Conservation (phyloP, 1,140 invertebrate species). For the Laodelphax striatellus region DNA sequence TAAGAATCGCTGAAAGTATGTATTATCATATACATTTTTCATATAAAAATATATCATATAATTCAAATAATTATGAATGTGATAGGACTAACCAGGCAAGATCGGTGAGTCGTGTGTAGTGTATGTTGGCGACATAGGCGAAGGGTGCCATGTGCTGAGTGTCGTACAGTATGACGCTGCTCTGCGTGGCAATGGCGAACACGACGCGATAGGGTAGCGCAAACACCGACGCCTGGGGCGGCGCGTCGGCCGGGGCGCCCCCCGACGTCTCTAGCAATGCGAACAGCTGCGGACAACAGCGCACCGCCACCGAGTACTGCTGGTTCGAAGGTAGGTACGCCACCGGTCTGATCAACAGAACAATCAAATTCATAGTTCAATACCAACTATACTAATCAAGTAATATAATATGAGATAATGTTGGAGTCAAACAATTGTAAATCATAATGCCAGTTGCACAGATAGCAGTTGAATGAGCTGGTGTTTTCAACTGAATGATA, state of each 20-base stretch:
- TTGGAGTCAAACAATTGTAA: no score
- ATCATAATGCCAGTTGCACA: no score
- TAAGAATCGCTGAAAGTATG: no score
- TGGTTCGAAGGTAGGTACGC: conserved; percentile 65
- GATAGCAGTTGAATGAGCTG: no score
- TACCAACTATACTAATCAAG: no score
- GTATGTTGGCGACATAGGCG: conserved; percentile 78
- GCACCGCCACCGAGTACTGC: conserved; percentile 64
- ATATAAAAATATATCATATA: no score
- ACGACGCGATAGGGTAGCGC: conserved; percentile 72
- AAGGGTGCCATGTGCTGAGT: conserved; percentile 81
- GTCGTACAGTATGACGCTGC: conserved; percentile 79
- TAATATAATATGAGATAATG: no score
- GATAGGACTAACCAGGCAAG: conserved; percentile 58
- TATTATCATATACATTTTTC: no score
- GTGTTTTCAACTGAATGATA: no score
- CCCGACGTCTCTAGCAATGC: conserved; percentile 44
- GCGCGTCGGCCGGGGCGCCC: conserved; percentile 32
- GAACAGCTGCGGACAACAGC: conserved; percentile 71
- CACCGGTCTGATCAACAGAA: conserved; percentile 51
- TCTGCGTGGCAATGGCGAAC: conserved; percentile 81
- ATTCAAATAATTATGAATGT: background rate
- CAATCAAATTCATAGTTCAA: background rate
- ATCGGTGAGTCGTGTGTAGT: conserved; percentile 88
- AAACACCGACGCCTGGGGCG: conserved; percentile 34